Base-by-base conservation (phyloP, 2,888 invertebrate genomes). In the Amiota minor region DNA sequence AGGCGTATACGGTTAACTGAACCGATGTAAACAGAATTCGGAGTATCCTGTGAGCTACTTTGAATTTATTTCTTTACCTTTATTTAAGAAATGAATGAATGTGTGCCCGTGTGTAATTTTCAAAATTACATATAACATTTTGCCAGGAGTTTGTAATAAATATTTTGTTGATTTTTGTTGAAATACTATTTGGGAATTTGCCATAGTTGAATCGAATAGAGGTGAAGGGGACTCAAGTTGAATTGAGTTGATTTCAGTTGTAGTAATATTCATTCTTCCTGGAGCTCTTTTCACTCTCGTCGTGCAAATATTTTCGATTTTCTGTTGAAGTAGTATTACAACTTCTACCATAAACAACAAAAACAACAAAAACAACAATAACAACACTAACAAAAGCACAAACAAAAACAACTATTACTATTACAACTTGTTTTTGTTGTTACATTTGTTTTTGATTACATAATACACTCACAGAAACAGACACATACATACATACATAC, bases 91-190 rank as follows among this genome's bases (percentile, higher is more conserved):
- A 9, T 65, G 65, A 47, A 16, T 65, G 65, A 18, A 47, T 64
- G 45, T 64, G 46, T 65, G 65, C 16, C 0, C 9, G 59, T 47
- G 47, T 65, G 46, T 18, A 47, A 23, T 68, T 23, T 68, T 68
- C 53, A 14, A 68, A 68, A 68, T 68, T 53, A 68, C 67, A 68
- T 68, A 53, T 12, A 65, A 65, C 67, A 68, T 68, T 68, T 68
- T 6, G 35, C 67, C 53, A 50, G 67, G 50, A 68, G 67, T 68
- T 68, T 68, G 53, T 53, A 46, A 68, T 53, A 68, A 68, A 68
- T 68, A 68, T 68, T 68, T 53, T 68, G 67, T 68, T 68, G 67
- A 68, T 68, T 68, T 68, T 68, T 68, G 67, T 68, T 68, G 67
- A 68, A 68, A 68, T 47, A 68, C 67, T 53, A 35, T 68, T 68